Evolutionary conservation across 2,888 invertebrate genomes (phyloP).

Genomic region (Strigamia maritima): DNA sequence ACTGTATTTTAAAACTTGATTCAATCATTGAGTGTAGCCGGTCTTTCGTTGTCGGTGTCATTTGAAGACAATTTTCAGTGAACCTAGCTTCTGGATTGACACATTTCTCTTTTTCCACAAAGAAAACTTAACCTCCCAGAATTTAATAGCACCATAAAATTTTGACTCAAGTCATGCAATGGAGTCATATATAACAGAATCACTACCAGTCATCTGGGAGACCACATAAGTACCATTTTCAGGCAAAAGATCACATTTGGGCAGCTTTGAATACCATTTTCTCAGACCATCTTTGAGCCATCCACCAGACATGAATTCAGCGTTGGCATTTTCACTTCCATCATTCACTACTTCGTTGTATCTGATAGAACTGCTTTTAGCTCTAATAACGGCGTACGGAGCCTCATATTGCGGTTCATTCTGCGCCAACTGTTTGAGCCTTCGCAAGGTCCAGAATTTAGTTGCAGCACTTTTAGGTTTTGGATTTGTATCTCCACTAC

Average conservation of each 20-base stretch:
- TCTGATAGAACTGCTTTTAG: not conserved
- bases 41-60: too few relatives aligned
- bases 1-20: too few relatives aligned
- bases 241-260: slow-evolving; percentile 38
- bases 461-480: slow-evolving; percentile 2
- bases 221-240: slow-evolving; percentile 39
- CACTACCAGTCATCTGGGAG: slow-evolving; percentile 13
- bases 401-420: not conserved
- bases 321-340: slow-evolving; percentile 43
- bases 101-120: too few relatives aligned
- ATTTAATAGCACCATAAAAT: too few relatives aligned
- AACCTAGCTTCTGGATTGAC: too few relatives aligned
- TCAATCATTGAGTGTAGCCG: too few relatives aligned
- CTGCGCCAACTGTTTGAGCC: slow-evolving; percentile 40
- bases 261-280: slow-evolving; percentile 38
- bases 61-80: too few relatives aligned
- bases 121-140: too few relatives aligned
- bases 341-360: slow-evolving; percentile 42
- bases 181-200: too few relatives aligned
- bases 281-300: not conserved
- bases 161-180: too few relatives aligned
- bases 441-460: slow-evolving; percentile 41
- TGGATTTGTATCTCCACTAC: not conserved
- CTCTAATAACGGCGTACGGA: slow-evolving; percentile 1
- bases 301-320: slow-evolving; percentile 38